Conservation (phyloP, 2,888 invertebrate species). For the Caradrina clavipalpis region DNA sequence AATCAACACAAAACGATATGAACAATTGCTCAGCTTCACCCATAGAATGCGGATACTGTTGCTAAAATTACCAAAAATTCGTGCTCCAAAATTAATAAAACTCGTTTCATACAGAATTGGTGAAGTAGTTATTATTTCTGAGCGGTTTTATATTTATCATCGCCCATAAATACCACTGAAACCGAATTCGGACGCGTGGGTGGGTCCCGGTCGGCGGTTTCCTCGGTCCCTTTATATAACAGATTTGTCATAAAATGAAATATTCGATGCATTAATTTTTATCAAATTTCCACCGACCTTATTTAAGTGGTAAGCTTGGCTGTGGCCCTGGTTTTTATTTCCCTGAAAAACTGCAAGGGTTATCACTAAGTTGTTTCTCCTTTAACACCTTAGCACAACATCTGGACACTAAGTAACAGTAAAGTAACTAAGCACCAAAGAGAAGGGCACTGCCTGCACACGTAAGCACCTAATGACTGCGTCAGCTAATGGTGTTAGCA, state of each 20-base stretch:
- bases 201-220: slow-evolving; percentile 52
- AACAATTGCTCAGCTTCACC: slow-evolving; percentile 1
- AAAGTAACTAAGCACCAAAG: background rate
- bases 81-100: slow-evolving; percentile 51
- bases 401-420: no score
- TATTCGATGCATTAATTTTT: slow-evolving; percentile 60
- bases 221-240: slow-evolving; percentile 60
- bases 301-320: slow-evolving; percentile 11
- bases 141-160: slow-evolving; percentile 61
- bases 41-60: slow-evolving; percentile 6
- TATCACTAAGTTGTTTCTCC: background rate
- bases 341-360: background rate
- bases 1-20: slow-evolving; percentile 14
- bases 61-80: slow-evolving; percentile 36
- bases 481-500: no score
- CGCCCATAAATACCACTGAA: slow-evolving; percentile 57
- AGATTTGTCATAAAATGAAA: slow-evolving; percentile 61
- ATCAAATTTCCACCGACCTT: slow-evolving; percentile 50
- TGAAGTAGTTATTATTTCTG: slow-evolving; percentile 59
- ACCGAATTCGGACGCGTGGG: slow-evolving; percentile 57
- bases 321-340: background rate
- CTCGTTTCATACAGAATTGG: slow-evolving; percentile 32
- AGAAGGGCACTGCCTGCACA: background rate
- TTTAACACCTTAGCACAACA: background rate
- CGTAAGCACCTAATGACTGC: no score